These are phyloP conservation scores for Murina feae DNA, from an alignment of 2,113 vertebrate species.

Conservation along the genomic window DNA sequence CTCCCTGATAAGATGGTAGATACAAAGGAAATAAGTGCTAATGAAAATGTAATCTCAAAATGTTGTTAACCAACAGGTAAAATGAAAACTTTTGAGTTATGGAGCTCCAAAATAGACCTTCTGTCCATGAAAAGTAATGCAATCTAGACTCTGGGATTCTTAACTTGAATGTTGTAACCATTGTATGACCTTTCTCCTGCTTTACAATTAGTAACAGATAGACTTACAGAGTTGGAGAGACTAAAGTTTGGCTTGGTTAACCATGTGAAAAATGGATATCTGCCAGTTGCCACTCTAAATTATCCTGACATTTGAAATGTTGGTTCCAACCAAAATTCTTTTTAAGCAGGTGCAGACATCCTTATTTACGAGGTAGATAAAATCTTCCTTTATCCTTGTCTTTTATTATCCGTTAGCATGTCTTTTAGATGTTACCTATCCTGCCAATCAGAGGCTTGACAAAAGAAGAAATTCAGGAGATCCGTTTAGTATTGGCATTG, in stretches of 20 bases:
- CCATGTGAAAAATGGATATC: slow-evolving; percentile 25
- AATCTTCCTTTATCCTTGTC: background rate
- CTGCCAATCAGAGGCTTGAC: background rate
- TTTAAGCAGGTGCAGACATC: background rate
- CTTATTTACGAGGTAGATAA: slow-evolving; percentile 7
- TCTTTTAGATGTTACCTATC: background rate
- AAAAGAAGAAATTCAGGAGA: background rate
- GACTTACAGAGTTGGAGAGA: background rate
- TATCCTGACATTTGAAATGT: background rate
- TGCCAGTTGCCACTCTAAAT: background rate
- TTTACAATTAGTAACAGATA: background rate
- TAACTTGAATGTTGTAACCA: background rate
- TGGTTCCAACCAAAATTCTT: background rate
- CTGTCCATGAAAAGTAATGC: background rate
- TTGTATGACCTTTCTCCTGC: background rate
- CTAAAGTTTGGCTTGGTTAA: background rate
- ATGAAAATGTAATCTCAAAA: background rate
- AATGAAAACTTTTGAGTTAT: background rate
- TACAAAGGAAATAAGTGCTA: background rate
- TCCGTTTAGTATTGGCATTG: background rate
- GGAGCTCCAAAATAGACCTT: background rate
- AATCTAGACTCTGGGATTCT: background rate
- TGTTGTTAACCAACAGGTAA: background rate
- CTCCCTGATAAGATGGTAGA: background rate
- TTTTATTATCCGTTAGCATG: background rate